Conservation (phyloP, 2,113 vertebrate genomes). For the Labeo catla region DNA sequence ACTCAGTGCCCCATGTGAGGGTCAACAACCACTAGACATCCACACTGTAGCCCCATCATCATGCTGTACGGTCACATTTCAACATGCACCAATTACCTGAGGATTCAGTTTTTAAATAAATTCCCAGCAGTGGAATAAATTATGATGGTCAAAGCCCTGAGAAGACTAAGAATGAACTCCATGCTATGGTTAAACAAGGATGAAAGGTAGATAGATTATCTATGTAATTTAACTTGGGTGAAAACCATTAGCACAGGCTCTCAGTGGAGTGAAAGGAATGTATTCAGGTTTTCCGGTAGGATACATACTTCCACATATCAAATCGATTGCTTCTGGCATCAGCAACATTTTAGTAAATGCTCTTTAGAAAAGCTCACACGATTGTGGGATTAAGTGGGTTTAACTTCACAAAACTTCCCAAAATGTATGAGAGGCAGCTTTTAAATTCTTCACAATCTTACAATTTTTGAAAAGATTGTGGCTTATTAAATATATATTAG, state of each 20-base stretch:
- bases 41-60: not conserved
- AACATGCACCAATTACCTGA: constrained; percentile 21
- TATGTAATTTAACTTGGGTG: constrained; percentile 3
- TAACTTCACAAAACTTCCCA: not conserved
- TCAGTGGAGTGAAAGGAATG: not conserved
- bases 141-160: not conserved
- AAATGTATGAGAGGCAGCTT: not conserved
- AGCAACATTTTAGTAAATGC: not conserved
- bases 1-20: constrained; percentile 13
- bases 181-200: constrained; percentile 18
- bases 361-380: not conserved
- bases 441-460: not conserved
- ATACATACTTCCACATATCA: not conserved
- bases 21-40: constrained; percentile 15
- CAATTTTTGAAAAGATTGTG: not conserved
- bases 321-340: constrained; percentile 4
- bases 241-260: not conserved
- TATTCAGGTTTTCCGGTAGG: not conserved
- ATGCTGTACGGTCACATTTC: not conserved
- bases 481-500: not conserved
- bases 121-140: constrained; percentile 31
- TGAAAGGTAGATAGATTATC: constrained; percentile 12
- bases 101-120: constrained; percentile 6
- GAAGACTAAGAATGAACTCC: not conserved
- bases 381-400: not conserved